Evolutionary conservation across 2,888 invertebrate species (phyloP).

Genomic region (Epinotia demarniana): DNA sequence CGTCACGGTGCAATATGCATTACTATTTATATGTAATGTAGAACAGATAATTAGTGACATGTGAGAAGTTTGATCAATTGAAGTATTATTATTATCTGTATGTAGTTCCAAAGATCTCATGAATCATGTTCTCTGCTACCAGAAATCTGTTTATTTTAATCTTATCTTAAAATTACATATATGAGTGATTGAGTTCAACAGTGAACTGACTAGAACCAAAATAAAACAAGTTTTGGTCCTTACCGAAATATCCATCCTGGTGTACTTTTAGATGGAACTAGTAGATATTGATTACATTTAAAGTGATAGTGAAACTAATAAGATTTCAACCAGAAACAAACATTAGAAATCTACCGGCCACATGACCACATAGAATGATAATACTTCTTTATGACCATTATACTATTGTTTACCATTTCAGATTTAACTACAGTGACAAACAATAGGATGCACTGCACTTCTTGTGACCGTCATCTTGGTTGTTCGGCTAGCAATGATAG

Average conservation of each 20-base stretch:
- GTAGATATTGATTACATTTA: no score
- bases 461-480: slow-evolving; percentile 90
- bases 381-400: neutral
- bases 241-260: no score
- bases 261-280: no score
- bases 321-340: slow-evolving; percentile 5
- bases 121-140: no score
- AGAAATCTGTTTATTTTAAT: no score
- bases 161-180: no score
- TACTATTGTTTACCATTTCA: slow-evolving; percentile 58
- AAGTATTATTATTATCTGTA: neutral
- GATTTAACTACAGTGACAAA: slow-evolving; percentile 85
- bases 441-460: slow-evolving; percentile 88
- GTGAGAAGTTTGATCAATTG: neutral
- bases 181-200: no score
- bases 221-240: no score
- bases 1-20: neutral
- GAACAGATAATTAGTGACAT: neutral
- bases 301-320: neutral
- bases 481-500: slow-evolving; percentile 86
- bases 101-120: neutral
- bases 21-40: neutral
- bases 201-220: no score
- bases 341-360: no score
- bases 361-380: neutral